Percentiles rank a stretch among this genome's conserved stretches.
phyloP scores from a whole-genome alignment of 1,140 invertebrate species.

The Frieseomelitta varia region DNA sequence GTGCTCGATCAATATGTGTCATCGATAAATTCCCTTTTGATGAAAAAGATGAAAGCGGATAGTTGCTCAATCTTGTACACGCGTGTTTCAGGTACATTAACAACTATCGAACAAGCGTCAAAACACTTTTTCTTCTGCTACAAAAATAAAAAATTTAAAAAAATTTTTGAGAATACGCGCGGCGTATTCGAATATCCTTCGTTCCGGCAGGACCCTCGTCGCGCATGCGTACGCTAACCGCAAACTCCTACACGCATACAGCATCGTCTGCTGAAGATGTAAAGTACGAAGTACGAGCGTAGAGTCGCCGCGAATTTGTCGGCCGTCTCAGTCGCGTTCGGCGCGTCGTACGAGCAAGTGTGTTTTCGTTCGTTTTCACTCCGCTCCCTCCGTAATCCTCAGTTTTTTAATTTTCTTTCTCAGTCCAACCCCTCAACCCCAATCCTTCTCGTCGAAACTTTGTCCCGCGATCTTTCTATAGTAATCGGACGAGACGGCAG shows the following conservation, averaged over 20 bases:
- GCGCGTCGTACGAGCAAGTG: constrained; percentile 67
- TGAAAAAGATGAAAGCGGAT: not conserved
- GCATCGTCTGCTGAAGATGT: constrained; percentile 24
- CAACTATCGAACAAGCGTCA: not conserved
- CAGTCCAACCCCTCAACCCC: not conserved
- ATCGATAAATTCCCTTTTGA: not conserved
- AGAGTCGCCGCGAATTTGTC: constrained; percentile 32
- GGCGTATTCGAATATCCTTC: too few species aligned
- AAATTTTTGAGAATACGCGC: not conserved
- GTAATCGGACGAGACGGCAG: not conserved
- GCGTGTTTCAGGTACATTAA: not conserved
- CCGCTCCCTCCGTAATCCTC: not conserved
- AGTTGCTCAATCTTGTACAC: not conserved
- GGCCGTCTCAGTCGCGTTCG: constrained; percentile 68
- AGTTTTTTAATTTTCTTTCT: not conserved
- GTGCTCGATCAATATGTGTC: not conserved
- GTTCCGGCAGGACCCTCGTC: not conserved
- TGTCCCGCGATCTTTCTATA: not conserved
- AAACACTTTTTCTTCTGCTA: not conserved
- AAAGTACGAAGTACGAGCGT: not conserved
- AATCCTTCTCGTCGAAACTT: not conserved
- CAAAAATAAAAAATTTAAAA: not conserved
- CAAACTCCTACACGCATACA: constrained; percentile 39
- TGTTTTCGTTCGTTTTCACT: constrained; percentile 35
- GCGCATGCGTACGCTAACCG: constrained; percentile 31